Conservation (phyloP, 92 coral and sea anemone species). For the Zoanthus gigantus region DNA sequence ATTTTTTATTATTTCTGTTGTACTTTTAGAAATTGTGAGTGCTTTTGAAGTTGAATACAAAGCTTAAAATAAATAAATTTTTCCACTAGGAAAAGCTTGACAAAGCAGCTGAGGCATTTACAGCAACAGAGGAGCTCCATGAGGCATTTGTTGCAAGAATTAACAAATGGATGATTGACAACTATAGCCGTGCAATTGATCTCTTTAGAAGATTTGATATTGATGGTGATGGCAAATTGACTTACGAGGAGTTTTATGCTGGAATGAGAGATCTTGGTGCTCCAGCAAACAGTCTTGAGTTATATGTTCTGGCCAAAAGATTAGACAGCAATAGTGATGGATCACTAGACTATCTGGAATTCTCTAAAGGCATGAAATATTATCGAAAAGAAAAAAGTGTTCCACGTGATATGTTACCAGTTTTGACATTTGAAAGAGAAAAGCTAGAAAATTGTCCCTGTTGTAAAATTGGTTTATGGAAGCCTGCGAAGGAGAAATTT, state of each 20-base stretch:
- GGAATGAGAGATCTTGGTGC: constrained; percentile 98
- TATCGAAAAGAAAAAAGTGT: constrained; percentile 84
- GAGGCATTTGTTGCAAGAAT: constrained; percentile 97
- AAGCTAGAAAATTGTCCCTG: constrained; percentile 94
- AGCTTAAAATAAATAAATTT: too few relatives aligned
- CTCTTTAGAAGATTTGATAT: constrained; percentile 95
- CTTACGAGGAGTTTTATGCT: constrained; percentile 96
- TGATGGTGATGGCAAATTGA: constrained; percentile 96
- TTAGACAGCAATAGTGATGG: constrained; percentile 89
- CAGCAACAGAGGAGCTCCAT: constrained; percentile 94
- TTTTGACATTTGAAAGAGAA: constrained; percentile 89
- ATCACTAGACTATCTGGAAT: constrained; percentile 91
- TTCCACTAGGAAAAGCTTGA: constrained; percentile 87
- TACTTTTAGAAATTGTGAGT: too few relatives aligned
- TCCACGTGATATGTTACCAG: constrained; percentile 85
- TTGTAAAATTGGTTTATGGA: constrained; percentile 95
- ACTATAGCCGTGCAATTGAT: constrained; percentile 95
- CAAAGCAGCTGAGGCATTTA: constrained; percentile 95
- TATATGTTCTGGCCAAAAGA: constrained; percentile 94
- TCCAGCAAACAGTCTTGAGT: constrained; percentile 93
- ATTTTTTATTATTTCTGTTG: too few relatives aligned
- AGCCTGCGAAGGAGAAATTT: constrained; percentile 81
- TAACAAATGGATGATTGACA: constrained; percentile 97
- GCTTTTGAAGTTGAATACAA: too few relatives aligned
- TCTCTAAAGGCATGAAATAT: constrained; percentile 93